Percentiles rank a stretch among this genome's conserved stretches.
phyloP scores from a whole-genome alignment of 2,797 vertebrate genomes.

The Merluccius polli region DNA sequence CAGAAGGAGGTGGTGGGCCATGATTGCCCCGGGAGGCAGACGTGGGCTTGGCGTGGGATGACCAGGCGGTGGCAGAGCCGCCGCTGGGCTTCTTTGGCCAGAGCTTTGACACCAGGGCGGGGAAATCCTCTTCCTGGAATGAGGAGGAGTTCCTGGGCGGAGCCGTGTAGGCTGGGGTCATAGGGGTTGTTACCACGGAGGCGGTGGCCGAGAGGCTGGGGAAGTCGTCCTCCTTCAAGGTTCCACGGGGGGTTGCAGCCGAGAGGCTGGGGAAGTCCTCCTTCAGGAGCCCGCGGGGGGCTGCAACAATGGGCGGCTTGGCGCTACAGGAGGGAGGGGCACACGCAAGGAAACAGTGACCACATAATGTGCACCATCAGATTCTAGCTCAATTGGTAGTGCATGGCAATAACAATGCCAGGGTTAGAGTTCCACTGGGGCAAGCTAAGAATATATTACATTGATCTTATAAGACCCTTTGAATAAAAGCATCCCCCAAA shows the following conservation, averaged over 20 bases:
- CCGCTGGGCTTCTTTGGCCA: conserved; percentile 69
- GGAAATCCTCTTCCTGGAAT: conserved; percentile 97
- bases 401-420: neutral
- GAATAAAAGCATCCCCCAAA: neutral
- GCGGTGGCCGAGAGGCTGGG: conserved; percentile 78
- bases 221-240: conserved; percentile 94
- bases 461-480: neutral
- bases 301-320: conserved; percentile 41
- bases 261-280: conserved; percentile 84
- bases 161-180: conserved; percentile 73
- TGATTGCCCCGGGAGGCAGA: conserved; percentile 57
- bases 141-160: conserved; percentile 73
- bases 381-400: neutral
- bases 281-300: conserved; percentile 21
- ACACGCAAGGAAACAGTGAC: neutral
- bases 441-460: neutral
- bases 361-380: neutral
- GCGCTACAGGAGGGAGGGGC: neutral
- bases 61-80: conserved; percentile 82
- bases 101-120: conserved; percentile 87
- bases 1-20: conserved; percentile 31
- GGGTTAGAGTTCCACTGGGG: neutral
- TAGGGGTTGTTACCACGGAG: conserved; percentile 45
- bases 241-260: conserved; percentile 12
- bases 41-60: conserved; percentile 56